Conservation (phyloP, 1,140 invertebrate species). For the Aphaenogaster rudis region DNA sequence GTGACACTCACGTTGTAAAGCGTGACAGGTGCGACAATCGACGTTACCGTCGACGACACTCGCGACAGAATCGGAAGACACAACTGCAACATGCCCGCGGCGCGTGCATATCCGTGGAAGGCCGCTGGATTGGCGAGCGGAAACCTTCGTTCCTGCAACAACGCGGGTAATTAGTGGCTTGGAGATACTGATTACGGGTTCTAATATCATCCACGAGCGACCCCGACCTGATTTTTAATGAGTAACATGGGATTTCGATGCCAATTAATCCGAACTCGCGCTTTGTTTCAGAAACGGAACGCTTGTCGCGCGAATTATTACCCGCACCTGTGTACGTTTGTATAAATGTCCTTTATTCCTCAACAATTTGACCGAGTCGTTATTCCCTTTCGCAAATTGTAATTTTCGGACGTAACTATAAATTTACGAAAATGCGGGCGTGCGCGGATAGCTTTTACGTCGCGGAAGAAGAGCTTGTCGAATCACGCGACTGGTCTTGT, state of each 20-base stretch:
- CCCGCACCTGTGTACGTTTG: too few relatives aligned
- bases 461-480: too few relatives aligned
- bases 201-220: conserved; percentile 30
- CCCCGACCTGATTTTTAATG: conserved; percentile 57
- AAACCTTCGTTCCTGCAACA: conserved; percentile 29
- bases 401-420: neutral
- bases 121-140: conserved; percentile 31
- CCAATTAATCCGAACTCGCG: conserved; percentile 28
- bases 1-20: conserved; percentile 24
- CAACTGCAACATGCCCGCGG: neutral
- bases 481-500: neutral
- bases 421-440: neutral
- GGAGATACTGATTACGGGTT: conserved; percentile 44
- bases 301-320: neutral
- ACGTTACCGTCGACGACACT: conserved; percentile 50
- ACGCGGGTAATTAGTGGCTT: conserved; percentile 39
- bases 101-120: conserved; percentile 33
- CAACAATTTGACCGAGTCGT: neutral
- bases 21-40: conserved; percentile 49
- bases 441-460: neutral
- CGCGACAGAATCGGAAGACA: conserved; percentile 31
- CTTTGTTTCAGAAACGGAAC: neutral
- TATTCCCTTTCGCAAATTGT: neutral
- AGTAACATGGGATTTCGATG: conserved; percentile 15
- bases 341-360: neutral